Evolutionary conservation across 2,113 vertebrate species (phyloP).

Genomic region (Sorex fumeus): DNA sequence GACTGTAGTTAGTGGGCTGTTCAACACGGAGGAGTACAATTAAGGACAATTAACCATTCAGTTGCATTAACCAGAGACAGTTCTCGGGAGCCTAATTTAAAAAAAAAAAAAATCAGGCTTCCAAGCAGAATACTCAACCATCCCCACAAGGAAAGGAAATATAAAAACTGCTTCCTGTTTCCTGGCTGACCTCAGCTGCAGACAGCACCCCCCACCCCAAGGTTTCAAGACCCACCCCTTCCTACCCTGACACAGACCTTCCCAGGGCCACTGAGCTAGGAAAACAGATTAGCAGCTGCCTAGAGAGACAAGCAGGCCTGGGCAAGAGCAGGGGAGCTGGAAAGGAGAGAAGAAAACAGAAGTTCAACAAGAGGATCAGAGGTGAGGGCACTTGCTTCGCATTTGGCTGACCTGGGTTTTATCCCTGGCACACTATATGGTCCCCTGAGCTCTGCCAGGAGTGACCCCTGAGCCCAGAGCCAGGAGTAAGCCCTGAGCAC

Average conservation of each 20-base stretch:
- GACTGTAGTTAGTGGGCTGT: conserved; percentile 78
- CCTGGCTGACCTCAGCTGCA: conserved; percentile 75
- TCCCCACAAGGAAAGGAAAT: conserved; percentile 64
- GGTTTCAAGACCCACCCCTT: neutral
- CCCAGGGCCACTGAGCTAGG: conserved; percentile 14
- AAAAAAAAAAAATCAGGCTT: conserved; percentile 78
- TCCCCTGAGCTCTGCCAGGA: too few relatives aligned
- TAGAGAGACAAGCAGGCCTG: conserved; percentile 69
- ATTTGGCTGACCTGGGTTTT: too few relatives aligned
- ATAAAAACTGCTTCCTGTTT: conserved; percentile 83
- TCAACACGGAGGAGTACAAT: conserved; percentile 74
- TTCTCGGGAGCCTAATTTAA: conserved; percentile 63
- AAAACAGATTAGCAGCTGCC: conserved; percentile 85
- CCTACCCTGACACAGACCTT: neutral
- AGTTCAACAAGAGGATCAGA: conserved; percentile 6
- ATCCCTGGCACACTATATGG: too few relatives aligned
- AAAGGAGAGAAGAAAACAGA: neutral
- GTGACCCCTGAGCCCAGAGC: too few relatives aligned
- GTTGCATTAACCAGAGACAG: neutral
- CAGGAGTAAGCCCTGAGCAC: too few relatives aligned
- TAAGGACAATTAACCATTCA: conserved; percentile 75
- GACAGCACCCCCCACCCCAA: neutral
- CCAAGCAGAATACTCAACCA: neutral
- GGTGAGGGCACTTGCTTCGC: too few relatives aligned
- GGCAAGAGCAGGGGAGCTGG: neutral